These are phyloP conservation scores for Melanotaenia trifasciata DNA, from an alignment of 2,797 vertebrate genomes.

Conservation along the genomic window DNA sequence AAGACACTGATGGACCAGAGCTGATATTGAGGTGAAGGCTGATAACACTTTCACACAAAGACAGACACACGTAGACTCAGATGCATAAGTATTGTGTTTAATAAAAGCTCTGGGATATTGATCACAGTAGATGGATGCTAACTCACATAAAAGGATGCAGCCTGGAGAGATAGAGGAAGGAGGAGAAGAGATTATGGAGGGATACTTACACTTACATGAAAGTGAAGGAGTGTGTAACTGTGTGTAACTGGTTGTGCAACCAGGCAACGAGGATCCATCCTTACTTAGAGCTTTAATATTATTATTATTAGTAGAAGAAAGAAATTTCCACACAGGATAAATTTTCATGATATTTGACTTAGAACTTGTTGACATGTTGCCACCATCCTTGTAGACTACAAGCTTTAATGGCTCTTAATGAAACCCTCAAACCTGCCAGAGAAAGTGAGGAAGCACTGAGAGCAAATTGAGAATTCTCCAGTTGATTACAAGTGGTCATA, in stretches of 20 bases:
- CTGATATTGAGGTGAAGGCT: conserved; percentile 45
- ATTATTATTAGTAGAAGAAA: conserved; percentile 36
- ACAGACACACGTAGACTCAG: conserved; percentile 2
- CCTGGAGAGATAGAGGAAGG: conserved; percentile 37
- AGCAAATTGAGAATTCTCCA: conserved; percentile 77
- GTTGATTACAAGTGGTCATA: conserved; percentile 83
- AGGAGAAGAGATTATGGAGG: conserved; percentile 30
- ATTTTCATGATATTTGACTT: conserved; percentile 29
- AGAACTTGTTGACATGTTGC: conserved; percentile 60
- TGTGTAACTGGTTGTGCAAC: conserved; percentile 5
- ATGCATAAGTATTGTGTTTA: conserved; percentile 74
- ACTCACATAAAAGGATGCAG: conserved; percentile 65
- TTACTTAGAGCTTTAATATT: neutral
- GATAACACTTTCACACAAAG: conserved; percentile 25
- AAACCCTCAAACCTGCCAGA: conserved; percentile 59
- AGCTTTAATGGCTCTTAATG: conserved; percentile 68
- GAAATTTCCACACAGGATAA: conserved; percentile 24
- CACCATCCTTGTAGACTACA: conserved; percentile 63
- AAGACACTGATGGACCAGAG: conserved; percentile 51
- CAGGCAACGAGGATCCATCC: conserved; percentile 16
- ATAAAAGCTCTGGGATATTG: conserved; percentile 80
- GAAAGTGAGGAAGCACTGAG: conserved; percentile 39
- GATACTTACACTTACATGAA: conserved; percentile 39
- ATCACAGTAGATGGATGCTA: conserved; percentile 76
- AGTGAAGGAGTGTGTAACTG: conserved; percentile 2